These are phyloP conservation scores for Pseudomyrmex gracilis DNA, from an alignment of 1,140 invertebrate genomes.

Conservation along the genomic window DNA sequence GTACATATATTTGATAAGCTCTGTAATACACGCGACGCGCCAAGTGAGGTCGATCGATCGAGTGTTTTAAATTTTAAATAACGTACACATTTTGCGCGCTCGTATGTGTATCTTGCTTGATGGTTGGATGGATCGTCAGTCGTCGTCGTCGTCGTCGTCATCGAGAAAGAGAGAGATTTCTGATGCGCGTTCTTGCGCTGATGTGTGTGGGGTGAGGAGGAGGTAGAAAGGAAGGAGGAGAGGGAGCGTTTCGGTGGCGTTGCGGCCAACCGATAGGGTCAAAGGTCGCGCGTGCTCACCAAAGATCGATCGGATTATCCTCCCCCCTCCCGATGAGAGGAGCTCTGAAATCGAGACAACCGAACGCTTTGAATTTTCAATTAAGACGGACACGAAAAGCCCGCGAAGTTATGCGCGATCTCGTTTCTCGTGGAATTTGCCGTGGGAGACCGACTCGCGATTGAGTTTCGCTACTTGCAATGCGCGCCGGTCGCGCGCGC, in stretches of 20 bases:
- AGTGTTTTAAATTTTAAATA: too few species aligned
- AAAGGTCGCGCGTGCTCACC: constrained; percentile 65
- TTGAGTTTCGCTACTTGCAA: constrained; percentile 1
- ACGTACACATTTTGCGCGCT: too few species aligned
- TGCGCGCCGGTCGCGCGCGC: background rate
- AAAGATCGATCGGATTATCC: constrained; percentile 68
- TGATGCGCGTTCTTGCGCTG: constrained; percentile 23
- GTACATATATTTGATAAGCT: too few species aligned
- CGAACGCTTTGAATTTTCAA: constrained; percentile 49
- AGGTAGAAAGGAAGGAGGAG: too few species aligned
- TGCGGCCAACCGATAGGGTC: constrained; percentile 51
- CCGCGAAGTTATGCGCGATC: constrained; percentile 42
- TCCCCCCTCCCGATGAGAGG: background rate
- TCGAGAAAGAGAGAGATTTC: background rate
- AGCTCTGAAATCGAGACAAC: constrained; percentile 35
- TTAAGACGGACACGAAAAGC: constrained; percentile 50
- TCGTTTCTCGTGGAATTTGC: constrained; percentile 29
- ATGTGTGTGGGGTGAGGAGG: background rate
- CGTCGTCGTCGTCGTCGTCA: background rate
- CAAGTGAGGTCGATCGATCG: too few species aligned
- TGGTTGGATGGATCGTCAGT: background rate
- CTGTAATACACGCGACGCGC: too few species aligned
- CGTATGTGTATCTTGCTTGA: background rate
- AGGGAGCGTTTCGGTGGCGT: constrained; percentile 22
- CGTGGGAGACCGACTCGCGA: background rate